A percentile compares a stretch with the other conserved stretches of the same genome.
Conservation (phyloP, 2,888 invertebrate genomes). For the Macrosoma leucophasiata region DNA sequence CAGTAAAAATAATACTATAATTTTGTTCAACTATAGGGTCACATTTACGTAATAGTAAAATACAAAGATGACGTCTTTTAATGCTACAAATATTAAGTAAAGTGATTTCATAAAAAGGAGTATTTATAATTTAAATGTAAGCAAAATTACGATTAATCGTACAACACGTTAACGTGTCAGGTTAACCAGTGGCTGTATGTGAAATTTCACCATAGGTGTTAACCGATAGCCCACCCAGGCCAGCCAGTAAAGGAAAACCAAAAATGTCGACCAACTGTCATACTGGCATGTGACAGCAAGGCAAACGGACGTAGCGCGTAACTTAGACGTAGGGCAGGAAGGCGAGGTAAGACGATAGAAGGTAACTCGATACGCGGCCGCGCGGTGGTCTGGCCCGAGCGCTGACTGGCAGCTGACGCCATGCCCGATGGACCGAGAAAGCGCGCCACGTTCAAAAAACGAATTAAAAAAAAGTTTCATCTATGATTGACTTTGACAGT, state of each 20-base stretch:
- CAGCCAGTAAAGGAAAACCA: slow-evolving; percentile 38
- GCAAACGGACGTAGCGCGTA: slow-evolving; percentile 61
- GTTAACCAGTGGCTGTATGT: no score
- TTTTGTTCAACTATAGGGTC: no score
- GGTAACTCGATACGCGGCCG: slow-evolving; percentile 59
- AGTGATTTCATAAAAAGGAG: no score
- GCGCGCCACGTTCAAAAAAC: slow-evolving; percentile 62
- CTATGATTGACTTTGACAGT: slow-evolving; percentile 32
- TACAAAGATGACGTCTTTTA: no score
- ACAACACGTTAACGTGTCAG: no score
- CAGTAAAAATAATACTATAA: no score
- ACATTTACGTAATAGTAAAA: no score
- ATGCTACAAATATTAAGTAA: no score
- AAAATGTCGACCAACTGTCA: slow-evolving; percentile 63
- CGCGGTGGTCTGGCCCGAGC: slow-evolving; percentile 63
- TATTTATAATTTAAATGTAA: no score
- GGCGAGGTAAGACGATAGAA: slow-evolving; percentile 68
- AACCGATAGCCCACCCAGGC: slow-evolving; percentile 40
- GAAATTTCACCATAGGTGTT: slow-evolving; percentile 20
- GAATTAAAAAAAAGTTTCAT: slow-evolving; percentile 33
- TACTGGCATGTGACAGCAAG: slow-evolving; percentile 53
- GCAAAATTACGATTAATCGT: no score
- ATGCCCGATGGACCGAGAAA: slow-evolving; percentile 74
- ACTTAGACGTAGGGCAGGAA: slow-evolving; percentile 72
- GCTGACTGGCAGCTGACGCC: slow-evolving; percentile 69